Conservation (phyloP, 2,888 invertebrate species). For the Neoitamus cyanurus region DNA sequence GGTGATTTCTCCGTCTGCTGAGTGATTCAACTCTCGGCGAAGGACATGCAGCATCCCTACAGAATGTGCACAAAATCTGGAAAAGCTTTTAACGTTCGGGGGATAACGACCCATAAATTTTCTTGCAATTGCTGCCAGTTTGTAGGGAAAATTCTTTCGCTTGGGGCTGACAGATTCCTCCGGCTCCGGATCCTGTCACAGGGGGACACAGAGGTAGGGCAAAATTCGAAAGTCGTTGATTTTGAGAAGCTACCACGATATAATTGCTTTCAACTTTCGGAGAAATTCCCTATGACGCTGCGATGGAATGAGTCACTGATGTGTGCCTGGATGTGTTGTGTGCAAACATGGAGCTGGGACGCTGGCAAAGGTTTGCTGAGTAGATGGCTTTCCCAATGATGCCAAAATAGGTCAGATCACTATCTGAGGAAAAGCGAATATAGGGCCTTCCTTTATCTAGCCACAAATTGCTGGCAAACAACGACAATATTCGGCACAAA, state of each 20-base stretch:
- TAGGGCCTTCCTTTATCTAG: background rate
- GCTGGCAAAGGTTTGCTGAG: background rate
- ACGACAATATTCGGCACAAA: background rate
- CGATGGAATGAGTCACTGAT: background rate
- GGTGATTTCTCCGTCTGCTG: background rate
- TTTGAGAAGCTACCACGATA: background rate
- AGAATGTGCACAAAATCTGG: background rate
- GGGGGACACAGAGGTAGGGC: background rate
- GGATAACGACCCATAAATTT: slow-evolving; percentile 5
- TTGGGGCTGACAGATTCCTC: background rate
- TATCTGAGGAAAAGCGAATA: background rate
- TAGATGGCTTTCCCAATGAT: background rate
- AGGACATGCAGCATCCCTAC: background rate
- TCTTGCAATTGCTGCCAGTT: slow-evolving; percentile 1
- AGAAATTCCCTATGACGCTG: background rate
- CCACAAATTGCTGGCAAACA: background rate
- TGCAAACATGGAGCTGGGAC: background rate
- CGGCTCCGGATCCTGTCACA: background rate
- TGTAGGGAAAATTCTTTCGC: background rate
- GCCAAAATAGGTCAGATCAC: background rate
- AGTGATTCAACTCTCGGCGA: background rate
- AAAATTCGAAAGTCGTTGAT: background rate
- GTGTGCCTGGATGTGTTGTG: background rate
- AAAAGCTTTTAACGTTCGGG: background rate
- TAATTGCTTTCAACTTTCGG: background rate